Conservation (phyloP, 2,888 invertebrate genomes). For the Chouioia cunea region DNA sequence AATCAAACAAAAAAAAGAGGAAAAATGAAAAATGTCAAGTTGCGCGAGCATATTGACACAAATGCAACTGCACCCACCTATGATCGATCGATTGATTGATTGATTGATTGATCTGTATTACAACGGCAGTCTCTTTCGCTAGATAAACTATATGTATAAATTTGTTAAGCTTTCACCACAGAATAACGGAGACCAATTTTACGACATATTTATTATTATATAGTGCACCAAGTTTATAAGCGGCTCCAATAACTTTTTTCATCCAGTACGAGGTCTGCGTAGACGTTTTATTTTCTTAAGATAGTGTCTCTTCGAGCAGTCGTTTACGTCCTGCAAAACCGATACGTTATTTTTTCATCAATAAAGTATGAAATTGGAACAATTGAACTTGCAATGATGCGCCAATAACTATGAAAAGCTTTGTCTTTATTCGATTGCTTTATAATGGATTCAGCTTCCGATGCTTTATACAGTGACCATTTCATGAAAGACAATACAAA, state of each 20-base stretch:
- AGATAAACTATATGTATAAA: not conserved
- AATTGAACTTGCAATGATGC: conserved; percentile 58
- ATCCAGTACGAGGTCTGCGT: conserved; percentile 39
- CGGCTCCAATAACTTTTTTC: conserved; percentile 38
- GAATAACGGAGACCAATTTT: conserved; percentile 64
- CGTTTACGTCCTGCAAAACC: conserved; percentile 66
- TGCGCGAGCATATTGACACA: too few species aligned
- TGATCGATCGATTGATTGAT: too few species aligned
- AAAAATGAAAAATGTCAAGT: too few species aligned
- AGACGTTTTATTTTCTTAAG: conserved; percentile 24
- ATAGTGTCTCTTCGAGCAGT: conserved; percentile 61
- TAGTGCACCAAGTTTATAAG: conserved; percentile 24
- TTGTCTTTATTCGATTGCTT: conserved; percentile 19
- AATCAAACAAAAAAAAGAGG: too few species aligned
- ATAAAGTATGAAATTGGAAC: conserved; percentile 41
- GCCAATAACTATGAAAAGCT: conserved; percentile 66
- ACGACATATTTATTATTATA: conserved; percentile 26
- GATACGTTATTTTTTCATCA: conserved; percentile 57
- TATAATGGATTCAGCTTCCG: conserved; percentile 24
- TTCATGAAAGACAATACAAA: conserved; percentile 61
- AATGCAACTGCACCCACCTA: too few species aligned
- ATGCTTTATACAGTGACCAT: conserved; percentile 65
- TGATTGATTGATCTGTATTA: conserved; percentile 39
- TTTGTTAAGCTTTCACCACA: conserved; percentile 58
- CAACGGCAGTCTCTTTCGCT: conserved; percentile 40